These are phyloP conservation scores for Phylloscopus trochiloides DNA, from an alignment of 2,113 vertebrate genomes.

Conservation along the genomic window DNA sequence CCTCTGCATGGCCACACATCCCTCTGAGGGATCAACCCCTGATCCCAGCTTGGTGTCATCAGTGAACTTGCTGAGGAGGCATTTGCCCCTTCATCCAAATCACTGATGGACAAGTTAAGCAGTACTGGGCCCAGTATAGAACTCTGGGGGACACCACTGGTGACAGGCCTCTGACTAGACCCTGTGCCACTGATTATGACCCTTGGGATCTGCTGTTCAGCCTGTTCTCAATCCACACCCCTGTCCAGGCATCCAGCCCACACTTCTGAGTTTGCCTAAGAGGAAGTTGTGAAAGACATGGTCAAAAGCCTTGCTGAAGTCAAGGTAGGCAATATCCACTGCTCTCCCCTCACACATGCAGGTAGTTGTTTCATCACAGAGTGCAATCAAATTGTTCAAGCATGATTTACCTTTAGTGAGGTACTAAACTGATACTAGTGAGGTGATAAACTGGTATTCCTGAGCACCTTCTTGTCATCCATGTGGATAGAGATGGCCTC, in stretches of 20 bases:
- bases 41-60: not conserved
- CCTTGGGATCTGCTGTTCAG: not conserved
- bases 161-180: not conserved
- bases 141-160: not conserved
- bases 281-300: not conserved
- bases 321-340: not conserved
- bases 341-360: too few species aligned
- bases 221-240: not conserved
- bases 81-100: not conserved
- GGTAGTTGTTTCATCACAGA: not conserved
- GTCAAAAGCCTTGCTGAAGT: not conserved
- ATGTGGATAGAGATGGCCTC: not conserved
- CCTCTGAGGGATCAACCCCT: fast-evolving
- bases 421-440: not conserved
- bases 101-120: not conserved
- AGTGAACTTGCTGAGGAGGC: not conserved
- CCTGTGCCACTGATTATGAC: not conserved
- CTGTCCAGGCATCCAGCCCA: not conserved
- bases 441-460: not conserved
- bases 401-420: not conserved
- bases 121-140: not conserved
- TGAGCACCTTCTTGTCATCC: not conserved
- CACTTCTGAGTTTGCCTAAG: not conserved
- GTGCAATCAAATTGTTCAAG: not conserved
- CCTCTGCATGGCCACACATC: not conserved